Evolutionary conservation across 2,113 vertebrate species (phyloP).

Genomic region (Corythornis madagascariensis): DNA sequence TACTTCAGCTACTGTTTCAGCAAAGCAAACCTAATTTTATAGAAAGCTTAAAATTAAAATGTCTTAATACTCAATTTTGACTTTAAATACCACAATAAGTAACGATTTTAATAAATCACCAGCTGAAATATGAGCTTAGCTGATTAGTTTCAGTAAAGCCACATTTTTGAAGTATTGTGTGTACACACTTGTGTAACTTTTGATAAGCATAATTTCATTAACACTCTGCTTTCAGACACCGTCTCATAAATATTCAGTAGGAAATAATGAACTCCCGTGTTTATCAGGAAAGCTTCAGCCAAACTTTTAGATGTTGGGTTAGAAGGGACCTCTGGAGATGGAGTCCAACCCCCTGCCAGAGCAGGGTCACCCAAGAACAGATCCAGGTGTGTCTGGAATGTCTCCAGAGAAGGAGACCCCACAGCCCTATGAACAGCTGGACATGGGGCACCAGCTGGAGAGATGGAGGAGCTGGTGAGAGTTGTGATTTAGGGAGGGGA

Average conservation of each 20-base stretch:
- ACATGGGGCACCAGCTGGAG: no score
- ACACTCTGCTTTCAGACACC: conserved; percentile 33
- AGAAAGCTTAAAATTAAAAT: not conserved
- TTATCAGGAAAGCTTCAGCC: not conserved
- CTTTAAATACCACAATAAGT: conserved; percentile 19
- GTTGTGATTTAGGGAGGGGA: not conserved
- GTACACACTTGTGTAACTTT: conserved; percentile 2
- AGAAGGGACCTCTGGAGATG: no score
- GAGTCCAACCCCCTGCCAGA: no score
- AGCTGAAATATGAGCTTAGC: conserved; percentile 12
- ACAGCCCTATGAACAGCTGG: no score
- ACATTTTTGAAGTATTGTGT: not conserved
- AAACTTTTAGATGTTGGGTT: not conserved
- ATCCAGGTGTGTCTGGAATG: no score
- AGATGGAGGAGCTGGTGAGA: not conserved
- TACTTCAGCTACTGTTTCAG: not conserved
- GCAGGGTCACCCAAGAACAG: no score
- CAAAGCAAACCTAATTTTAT: not conserved
- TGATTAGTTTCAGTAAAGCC: not conserved
- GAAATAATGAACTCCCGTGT: not conserved
- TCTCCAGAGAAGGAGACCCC: no score
- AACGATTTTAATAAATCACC: conserved; percentile 31
- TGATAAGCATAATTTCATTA: conserved; percentile 31
- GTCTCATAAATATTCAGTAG: conserved; percentile 31
- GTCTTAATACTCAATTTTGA: not conserved